Conservation (phyloP, 2,113 vertebrate genomes). For the Callocephalon fimbriatum region DNA sequence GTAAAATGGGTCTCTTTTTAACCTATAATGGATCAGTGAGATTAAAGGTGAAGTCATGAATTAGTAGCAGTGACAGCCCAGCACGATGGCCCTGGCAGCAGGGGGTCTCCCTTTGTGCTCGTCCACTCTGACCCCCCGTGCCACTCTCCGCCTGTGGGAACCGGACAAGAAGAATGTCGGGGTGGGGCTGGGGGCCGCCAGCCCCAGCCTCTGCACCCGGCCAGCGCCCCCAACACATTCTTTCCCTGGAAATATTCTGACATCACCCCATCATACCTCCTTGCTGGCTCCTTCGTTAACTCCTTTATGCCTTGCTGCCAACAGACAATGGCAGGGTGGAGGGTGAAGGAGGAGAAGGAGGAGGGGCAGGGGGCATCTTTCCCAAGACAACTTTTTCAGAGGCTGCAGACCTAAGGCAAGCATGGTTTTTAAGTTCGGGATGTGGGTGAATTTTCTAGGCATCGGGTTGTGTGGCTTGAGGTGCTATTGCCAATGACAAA, state of each 20-base stretch:
- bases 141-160: slow-evolving; percentile 81
- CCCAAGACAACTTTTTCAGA: slow-evolving; percentile 40
- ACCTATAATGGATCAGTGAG: slow-evolving; percentile 77
- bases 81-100: slow-evolving; percentile 73
- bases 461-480: not conserved
- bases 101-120: slow-evolving; percentile 79
- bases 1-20: slow-evolving; percentile 83
- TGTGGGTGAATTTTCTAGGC: not conserved
- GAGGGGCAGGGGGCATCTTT: slow-evolving; percentile 6
- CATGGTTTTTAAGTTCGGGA: not conserved
- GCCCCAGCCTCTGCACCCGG: slow-evolving; percentile 60
- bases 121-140: slow-evolving; percentile 79
- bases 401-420: not conserved
- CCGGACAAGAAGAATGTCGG: slow-evolving; percentile 77
- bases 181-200: slow-evolving; percentile 69
- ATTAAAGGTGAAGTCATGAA: slow-evolving; percentile 84
- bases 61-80: slow-evolving; percentile 79
- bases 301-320: slow-evolving; percentile 49
- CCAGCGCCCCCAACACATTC: slow-evolving; percentile 66
- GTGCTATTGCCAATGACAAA: not conserved
- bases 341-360: not conserved
- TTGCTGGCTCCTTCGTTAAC: slow-evolving; percentile 38
- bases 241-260: slow-evolving; percentile 76
- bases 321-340: slow-evolving; percentile 53
- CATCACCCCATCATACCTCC: slow-evolving; percentile 74